These are phyloP conservation scores for Phocoena sinus DNA, from an alignment of 2,113 vertebrate species.

Conservation along the genomic window DNA sequence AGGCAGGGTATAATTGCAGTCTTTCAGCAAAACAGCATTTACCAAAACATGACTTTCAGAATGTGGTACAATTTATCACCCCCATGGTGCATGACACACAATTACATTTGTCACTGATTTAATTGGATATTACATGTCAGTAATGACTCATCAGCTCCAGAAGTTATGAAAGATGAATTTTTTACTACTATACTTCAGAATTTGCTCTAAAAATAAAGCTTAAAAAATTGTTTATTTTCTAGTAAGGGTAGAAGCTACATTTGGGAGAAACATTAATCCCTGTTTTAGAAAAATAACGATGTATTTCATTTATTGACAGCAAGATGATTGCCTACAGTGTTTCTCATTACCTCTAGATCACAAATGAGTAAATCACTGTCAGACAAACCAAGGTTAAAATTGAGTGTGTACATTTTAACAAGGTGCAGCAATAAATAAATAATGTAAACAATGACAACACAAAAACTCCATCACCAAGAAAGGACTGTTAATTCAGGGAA, in stretches of 20 bases:
- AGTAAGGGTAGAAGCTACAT: slow-evolving; percentile 41
- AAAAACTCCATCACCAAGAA: slow-evolving; percentile 62
- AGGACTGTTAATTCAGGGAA: slow-evolving; percentile 78
- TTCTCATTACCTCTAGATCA: slow-evolving; percentile 65
- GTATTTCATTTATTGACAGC: slow-evolving; percentile 75
- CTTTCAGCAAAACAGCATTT: slow-evolving; percentile 54
- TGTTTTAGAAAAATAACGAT: slow-evolving; percentile 73
- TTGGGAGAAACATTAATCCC: slow-evolving; percentile 59
- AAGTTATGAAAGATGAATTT: slow-evolving; percentile 43
- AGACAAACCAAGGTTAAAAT: slow-evolving; percentile 76
- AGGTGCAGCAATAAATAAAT: slow-evolving; percentile 46
- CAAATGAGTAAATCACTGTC: slow-evolving; percentile 75
- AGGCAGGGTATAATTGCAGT: slow-evolving; percentile 58
- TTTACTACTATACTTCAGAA: slow-evolving; percentile 34
- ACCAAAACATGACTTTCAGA: slow-evolving; percentile 66
- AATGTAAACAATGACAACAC: slow-evolving; percentile 26
- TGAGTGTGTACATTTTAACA: slow-evolving; percentile 71
- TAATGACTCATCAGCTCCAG: slow-evolving; percentile 52
- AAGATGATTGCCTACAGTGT: slow-evolving; percentile 73
- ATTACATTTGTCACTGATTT: slow-evolving; percentile 63
- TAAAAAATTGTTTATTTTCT: slow-evolving; percentile 56
- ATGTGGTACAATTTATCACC: slow-evolving; percentile 49
- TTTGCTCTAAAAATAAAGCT: slow-evolving; percentile 28
- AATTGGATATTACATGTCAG: slow-evolving; percentile 53
- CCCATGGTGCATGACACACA: slow-evolving; percentile 6